Conservation (phyloP, 2,888 invertebrate genomes). For the Timandra comae region DNA sequence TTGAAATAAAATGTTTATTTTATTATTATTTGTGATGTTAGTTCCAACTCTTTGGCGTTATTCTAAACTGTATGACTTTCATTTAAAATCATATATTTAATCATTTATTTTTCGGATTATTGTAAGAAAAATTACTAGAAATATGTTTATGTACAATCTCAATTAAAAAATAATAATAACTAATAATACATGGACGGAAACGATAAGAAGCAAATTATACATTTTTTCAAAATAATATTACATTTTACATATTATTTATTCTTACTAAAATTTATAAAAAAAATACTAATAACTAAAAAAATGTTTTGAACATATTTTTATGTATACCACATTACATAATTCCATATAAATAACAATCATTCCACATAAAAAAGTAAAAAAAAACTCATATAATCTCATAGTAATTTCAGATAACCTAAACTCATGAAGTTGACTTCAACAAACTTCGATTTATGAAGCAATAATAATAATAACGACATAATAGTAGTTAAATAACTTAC, state of each 20-base stretch:
- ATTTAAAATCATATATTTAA: conserved; percentile 36
- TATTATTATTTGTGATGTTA: conserved; percentile 30
- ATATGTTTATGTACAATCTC: conserved; percentile 39
- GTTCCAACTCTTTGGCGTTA: conserved; percentile 66
- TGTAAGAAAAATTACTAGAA: conserved; percentile 22
- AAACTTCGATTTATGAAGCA: conserved; percentile 20
- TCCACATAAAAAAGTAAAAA: conserved; percentile 62
- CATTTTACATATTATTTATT: too few relatives aligned
- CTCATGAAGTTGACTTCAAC: conserved; percentile 38
- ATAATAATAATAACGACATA: conserved; percentile 13
- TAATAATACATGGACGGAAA: conserved; percentile 68
- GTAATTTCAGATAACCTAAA: conserved; percentile 67
- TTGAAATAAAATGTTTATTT: too few relatives aligned
- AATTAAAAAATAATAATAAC: conserved; percentile 39
- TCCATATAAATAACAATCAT: conserved; percentile 47
- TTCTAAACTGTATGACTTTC: conserved; percentile 71
- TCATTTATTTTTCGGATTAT: conserved; percentile 12
- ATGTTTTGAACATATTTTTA: conserved; percentile 51
- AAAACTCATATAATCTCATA: conserved; percentile 67
- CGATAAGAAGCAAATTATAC: conserved; percentile 68
- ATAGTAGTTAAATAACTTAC: conserved; percentile 7
- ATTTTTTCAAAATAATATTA: too few relatives aligned
- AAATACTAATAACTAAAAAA: conserved; percentile 32
- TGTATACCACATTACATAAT: conserved; percentile 31
- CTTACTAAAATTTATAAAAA: conserved; percentile 32